These are phyloP conservation scores for Triplophysa siluroides DNA, from an alignment of 2,113 vertebrate species.

Conservation along the genomic window DNA sequence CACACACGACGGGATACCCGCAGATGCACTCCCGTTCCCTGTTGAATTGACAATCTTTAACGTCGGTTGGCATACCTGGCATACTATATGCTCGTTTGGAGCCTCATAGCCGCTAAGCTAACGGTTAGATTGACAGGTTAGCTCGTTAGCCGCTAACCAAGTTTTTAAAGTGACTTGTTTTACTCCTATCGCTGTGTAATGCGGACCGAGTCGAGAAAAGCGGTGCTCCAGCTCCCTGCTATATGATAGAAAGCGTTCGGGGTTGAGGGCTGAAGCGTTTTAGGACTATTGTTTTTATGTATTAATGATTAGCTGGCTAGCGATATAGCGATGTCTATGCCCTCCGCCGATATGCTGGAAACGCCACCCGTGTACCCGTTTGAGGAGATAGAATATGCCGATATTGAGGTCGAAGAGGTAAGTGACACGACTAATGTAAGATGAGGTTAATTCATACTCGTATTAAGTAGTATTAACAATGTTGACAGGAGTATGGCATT, in stretches of 20 bases:
- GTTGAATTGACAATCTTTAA: not conserved
- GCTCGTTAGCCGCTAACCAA: constrained; percentile 39
- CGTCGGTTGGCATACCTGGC: not conserved
- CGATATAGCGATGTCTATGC: constrained; percentile 80
- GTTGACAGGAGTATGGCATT: not conserved
- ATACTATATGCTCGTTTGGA: not conserved
- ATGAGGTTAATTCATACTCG: not conserved
- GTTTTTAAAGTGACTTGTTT: constrained; percentile 45
- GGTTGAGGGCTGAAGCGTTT: constrained; percentile 1
- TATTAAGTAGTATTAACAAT: not conserved
- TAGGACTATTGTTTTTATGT: constrained; percentile 17
- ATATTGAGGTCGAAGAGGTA: constrained; percentile 97
- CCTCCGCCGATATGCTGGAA: constrained; percentile 89
- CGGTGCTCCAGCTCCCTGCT: not conserved
- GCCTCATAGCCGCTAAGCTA: constrained; percentile 20
- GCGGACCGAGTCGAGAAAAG: not conserved
- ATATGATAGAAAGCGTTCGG: not conserved
- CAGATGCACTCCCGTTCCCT: not conserved
- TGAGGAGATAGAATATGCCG: constrained; percentile 94
- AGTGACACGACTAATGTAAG: constrained; percentile 18
- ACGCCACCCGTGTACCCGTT: constrained; percentile 92
- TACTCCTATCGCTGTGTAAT: constrained; percentile 25
- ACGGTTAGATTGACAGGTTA: constrained; percentile 23
- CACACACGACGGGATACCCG: not conserved
- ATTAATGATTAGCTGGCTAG: constrained; percentile 65